Conservation (phyloP, 2,113 vertebrate genomes). For the Mixornis gularis region DNA sequence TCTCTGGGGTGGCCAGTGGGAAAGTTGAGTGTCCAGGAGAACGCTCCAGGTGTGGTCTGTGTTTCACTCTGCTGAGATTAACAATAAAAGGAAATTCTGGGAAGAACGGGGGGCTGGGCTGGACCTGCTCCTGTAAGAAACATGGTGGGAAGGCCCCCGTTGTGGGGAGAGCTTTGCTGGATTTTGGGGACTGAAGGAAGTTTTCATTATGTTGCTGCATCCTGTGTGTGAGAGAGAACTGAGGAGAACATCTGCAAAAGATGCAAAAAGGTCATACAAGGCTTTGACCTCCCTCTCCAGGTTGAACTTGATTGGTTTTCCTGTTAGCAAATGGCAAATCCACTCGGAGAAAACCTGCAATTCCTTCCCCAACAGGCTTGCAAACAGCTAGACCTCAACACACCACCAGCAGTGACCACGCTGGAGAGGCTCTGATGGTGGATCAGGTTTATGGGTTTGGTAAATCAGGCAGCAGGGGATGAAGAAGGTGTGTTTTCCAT, state of each 20-base stretch:
- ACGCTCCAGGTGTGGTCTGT: not conserved
- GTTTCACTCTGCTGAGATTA: not conserved
- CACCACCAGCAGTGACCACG: not conserved
- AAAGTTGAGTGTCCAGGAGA: not conserved
- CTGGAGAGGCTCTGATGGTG: not conserved
- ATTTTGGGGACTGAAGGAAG: constrained; percentile 18
- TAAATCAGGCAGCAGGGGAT: not conserved
- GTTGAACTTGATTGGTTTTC: not conserved
- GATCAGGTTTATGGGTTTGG: not conserved
- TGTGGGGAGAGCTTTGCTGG: not conserved
- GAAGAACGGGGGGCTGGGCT: constrained; percentile 7
- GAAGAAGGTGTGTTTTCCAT: not conserved
- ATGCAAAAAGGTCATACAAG: not conserved
- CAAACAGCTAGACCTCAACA: not conserved
- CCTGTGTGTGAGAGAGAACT: not conserved
- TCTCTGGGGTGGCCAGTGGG: not conserved
- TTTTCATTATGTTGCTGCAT: not conserved
- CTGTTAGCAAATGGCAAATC: not conserved
- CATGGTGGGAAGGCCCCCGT: not conserved
- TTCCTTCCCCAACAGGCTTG: not conserved
- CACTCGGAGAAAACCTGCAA: not conserved
- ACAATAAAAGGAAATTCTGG: constrained; percentile 58
- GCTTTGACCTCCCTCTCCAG: not conserved
- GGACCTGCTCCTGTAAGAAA: not conserved
- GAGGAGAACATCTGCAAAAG: constrained; percentile 42